These are phyloP conservation scores for Parambassis ranga DNA, from an alignment of 2,797 vertebrate genomes.

Conservation along the genomic window DNA sequence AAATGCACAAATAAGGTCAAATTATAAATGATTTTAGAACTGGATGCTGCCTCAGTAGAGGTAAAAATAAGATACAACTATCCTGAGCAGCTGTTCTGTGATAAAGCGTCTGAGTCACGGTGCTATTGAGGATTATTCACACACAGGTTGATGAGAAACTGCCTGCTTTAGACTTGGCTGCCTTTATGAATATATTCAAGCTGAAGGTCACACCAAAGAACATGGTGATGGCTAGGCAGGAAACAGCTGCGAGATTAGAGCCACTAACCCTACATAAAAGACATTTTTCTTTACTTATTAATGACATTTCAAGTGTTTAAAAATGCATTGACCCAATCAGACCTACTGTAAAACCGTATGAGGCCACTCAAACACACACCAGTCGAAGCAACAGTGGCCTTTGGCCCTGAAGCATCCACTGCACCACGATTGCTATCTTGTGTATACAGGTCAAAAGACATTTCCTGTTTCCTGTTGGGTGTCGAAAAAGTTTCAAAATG, in stretches of 20 bases:
- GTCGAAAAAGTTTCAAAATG: neutral
- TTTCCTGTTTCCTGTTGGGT: constrained; percentile 36
- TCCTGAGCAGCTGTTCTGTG: constrained; percentile 18
- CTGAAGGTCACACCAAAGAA: constrained; percentile 45
- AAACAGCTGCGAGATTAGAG: constrained; percentile 39
- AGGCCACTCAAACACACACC: too few relatives aligned
- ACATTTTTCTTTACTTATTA: neutral
- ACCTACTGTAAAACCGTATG: neutral
- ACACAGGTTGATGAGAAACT: constrained; percentile 25
- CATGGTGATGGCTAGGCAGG: constrained; percentile 16
- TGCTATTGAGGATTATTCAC: constrained; percentile 34
- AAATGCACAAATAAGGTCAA: constrained; percentile 1
- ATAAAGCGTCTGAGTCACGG: constrained; percentile 40
- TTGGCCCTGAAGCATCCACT: neutral
- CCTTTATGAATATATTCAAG: constrained; percentile 30
- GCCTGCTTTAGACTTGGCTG: constrained; percentile 36
- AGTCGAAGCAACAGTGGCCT: too few relatives aligned
- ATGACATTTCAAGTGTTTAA: neutral
- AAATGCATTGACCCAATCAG: neutral
- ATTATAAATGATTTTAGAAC: neutral
- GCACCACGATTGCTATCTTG: constrained; percentile 27
- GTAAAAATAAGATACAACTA: neutral
- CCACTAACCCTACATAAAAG: neutral
- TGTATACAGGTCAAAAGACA: constrained; percentile 5
- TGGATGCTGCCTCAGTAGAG: neutral